phyloP scores from a whole-genome alignment of 2,888 invertebrate species.

The Drosophila hamatofila region DNA sequence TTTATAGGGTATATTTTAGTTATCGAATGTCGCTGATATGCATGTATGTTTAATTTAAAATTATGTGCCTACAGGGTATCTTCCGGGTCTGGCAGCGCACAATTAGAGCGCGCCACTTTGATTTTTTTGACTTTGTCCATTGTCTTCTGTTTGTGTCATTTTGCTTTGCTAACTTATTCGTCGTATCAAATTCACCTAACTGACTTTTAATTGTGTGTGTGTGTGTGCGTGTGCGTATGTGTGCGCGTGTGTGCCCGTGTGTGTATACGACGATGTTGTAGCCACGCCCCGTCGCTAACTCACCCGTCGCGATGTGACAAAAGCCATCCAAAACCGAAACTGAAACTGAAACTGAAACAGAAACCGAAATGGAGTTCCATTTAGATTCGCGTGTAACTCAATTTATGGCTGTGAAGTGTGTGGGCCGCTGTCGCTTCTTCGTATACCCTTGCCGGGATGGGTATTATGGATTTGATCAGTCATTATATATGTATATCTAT shows the following conservation, averaged over 20 bases:
- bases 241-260: constrained; percentile 13
- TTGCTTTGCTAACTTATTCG: constrained; percentile 56
- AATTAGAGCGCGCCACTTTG: neutral
- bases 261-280: neutral
- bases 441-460: neutral
- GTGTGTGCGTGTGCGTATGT: constrained; percentile 2
- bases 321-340: constrained; percentile 29
- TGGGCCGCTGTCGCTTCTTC: constrained; percentile 18
- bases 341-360: constrained; percentile 31
- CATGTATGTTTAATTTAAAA: neutral
- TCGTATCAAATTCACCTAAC: constrained; percentile 67
- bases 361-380: constrained; percentile 56
- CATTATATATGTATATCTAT: too few relatives aligned
- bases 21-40: neutral
- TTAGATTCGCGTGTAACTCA: constrained; percentile 61
- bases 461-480: too few relatives aligned
- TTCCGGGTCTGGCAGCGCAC: neutral
- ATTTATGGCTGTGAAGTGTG: constrained; percentile 57
- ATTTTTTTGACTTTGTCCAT: constrained; percentile 21
- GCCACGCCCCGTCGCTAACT: constrained; percentile 2
- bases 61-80: neutral
- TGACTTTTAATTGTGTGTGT: constrained; percentile 64
- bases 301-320: constrained; percentile 44
- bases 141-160: constrained; percentile 47
- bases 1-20: neutral